These are phyloP conservation scores for Vombatus ursinus DNA, from an alignment of 2,113 vertebrate genomes.

Conservation along the genomic window DNA sequence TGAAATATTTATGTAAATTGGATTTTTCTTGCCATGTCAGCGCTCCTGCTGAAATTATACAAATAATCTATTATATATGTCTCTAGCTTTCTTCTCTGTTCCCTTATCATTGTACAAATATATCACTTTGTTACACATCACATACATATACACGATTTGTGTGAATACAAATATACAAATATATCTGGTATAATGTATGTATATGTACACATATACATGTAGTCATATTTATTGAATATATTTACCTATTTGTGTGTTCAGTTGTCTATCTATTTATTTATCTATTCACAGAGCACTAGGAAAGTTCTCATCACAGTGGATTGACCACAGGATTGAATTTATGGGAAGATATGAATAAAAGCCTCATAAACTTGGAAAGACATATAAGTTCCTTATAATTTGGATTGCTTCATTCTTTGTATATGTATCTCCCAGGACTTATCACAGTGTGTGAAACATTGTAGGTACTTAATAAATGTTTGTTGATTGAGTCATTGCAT, in stretches of 20 bases:
- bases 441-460: background rate
- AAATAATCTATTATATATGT: slow-evolving; percentile 16
- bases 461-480: background rate
- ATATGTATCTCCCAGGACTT: too few species aligned
- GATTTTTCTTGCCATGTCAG: background rate
- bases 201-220: background rate
- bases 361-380: too few species aligned
- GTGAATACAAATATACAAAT: background rate
- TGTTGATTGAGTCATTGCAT: background rate
- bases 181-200: background rate
- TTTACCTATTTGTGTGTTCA: too few species aligned
- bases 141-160: background rate
- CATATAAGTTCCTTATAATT: too few species aligned
- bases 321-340: too few species aligned
- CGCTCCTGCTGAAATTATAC: background rate
- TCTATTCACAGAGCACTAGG: too few species aligned
- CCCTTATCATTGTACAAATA: background rate
- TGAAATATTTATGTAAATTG: slow-evolving; percentile 9
- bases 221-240: background rate
- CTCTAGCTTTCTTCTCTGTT: background rate
- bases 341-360: too few species aligned
- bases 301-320: too few species aligned
- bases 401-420: too few species aligned
- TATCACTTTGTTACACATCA: background rate
- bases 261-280: background rate